These are phyloP conservation scores for Ctenomys sociabilis DNA, from an alignment of 2,113 vertebrate species.

Conservation along the genomic window DNA sequence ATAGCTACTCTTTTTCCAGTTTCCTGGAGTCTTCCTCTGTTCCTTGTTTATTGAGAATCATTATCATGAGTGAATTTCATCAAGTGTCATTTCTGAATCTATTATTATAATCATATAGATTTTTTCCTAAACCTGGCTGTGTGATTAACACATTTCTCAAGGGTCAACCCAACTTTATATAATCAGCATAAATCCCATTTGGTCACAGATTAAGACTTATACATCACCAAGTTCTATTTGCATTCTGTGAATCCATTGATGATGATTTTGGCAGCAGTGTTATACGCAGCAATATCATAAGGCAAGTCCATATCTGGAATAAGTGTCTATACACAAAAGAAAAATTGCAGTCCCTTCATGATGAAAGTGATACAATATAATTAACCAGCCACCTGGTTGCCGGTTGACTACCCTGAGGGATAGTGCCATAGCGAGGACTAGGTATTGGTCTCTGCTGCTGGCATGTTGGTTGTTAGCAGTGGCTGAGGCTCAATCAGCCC, in stretches of 20 bases:
- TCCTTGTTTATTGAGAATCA: background rate
- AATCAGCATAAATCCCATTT: background rate
- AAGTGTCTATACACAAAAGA: background rate
- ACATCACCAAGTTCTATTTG: background rate
- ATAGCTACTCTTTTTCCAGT: background rate
- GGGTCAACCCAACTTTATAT: background rate
- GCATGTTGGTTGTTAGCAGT: background rate
- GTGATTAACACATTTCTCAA: background rate
- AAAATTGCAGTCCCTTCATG: background rate
- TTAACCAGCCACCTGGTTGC: background rate
- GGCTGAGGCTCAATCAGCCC: background rate
- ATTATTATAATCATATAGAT: background rate
- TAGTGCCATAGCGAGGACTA: background rate
- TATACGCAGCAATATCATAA: background rate
- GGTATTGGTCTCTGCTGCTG: background rate
- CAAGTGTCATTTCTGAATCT: background rate
- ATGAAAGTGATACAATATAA: background rate
- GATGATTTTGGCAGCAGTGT: background rate
- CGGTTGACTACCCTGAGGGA: background rate
- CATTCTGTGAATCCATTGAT: background rate
- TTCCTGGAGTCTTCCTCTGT: background rate
- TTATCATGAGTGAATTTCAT: background rate
- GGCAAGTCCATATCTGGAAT: background rate
- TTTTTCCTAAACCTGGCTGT: background rate
- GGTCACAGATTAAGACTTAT: background rate